phyloP scores from a whole-genome alignment of 2,888 invertebrate species.

The Xanthostigma xanthostigma region DNA sequence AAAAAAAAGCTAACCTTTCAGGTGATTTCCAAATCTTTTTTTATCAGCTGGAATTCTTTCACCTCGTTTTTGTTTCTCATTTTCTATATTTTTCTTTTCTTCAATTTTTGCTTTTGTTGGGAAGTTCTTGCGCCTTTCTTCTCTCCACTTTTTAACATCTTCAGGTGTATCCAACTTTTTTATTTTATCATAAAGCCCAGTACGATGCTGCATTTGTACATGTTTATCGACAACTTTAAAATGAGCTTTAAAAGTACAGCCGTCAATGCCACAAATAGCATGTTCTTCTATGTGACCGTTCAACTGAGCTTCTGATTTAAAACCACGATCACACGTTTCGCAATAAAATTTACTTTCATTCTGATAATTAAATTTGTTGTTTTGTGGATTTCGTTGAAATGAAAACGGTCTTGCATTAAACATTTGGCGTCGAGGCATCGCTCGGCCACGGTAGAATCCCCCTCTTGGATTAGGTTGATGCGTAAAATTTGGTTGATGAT shows the following conservation, averaged over 20 bases:
- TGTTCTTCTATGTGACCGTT: slow-evolving; percentile 59
- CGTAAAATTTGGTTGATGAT: too few species aligned
- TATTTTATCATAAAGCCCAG: slow-evolving; percentile 69
- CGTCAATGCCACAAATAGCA: slow-evolving; percentile 62
- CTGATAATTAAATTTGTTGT: background rate
- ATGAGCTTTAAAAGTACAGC: slow-evolving; percentile 66
- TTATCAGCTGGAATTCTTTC: slow-evolving; percentile 45
- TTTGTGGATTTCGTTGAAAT: too few species aligned
- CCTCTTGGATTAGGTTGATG: too few species aligned
- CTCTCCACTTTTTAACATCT: slow-evolving; percentile 72
- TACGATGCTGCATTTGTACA: slow-evolving; percentile 65
- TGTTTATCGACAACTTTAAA: slow-evolving; percentile 67
- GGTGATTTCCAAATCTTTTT: slow-evolving; percentile 27
- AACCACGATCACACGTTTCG: slow-evolving; percentile 70
- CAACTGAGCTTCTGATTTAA: slow-evolving; percentile 41
- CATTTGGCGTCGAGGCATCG: too few species aligned
- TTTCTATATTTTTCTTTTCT: slow-evolving; percentile 41
- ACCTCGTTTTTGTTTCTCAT: slow-evolving; percentile 57
- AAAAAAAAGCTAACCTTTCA: slow-evolving; percentile 21
- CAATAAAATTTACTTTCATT: slow-evolving; percentile 36
- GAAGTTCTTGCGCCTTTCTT: slow-evolving; percentile 63
- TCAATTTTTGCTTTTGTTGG: slow-evolving; percentile 48
- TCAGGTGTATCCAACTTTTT: slow-evolving; percentile 60
- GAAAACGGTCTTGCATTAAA: too few species aligned
- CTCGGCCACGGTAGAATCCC: too few species aligned